phyloP scores from a whole-genome alignment of 2,888 invertebrate species.

The Spodoptera littoralis region DNA sequence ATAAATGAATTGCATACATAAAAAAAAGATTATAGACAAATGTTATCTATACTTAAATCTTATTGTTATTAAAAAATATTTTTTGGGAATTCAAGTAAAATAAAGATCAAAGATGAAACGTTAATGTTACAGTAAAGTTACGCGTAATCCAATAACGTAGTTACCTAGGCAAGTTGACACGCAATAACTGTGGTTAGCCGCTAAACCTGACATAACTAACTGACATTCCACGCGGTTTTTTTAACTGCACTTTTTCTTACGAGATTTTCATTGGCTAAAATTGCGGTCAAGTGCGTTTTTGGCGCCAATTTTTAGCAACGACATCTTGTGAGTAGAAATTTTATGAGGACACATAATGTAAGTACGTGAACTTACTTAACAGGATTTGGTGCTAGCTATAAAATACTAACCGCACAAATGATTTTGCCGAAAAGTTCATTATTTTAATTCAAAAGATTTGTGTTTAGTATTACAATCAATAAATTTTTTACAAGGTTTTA shows the following conservation, averaged over 20 bases:
- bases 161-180: conserved; percentile 41
- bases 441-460: too few species aligned
- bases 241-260: conserved; percentile 28
- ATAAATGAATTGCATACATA: background rate
- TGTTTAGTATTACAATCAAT: too few species aligned
- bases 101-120: conserved; percentile 16
- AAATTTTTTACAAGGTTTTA: too few species aligned
- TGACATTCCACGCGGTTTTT: conserved; percentile 33
- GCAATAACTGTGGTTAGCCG: conserved; percentile 55
- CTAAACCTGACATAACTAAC: conserved; percentile 57
- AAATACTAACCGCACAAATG: too few species aligned
- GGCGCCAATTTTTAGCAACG: background rate
- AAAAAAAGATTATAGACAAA: background rate
- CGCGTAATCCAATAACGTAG: conserved; percentile 42
- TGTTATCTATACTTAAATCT: too few species aligned
- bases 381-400: too few species aligned
- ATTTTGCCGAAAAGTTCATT: too few species aligned
- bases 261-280: conserved; percentile 26
- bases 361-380: too few species aligned
- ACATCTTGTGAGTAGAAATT: background rate
- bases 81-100: background rate
- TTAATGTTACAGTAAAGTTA: conserved; percentile 13
- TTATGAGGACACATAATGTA: too few species aligned
- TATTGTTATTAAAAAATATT: too few species aligned
- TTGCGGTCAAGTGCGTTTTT: conserved; percentile 48